Percentiles rank a stretch among this genome's conserved stretches.
Evolutionary conservation across 64 coral and sea anemone species (phyloP).

Genomic region (Stichodactyla mertensii): DNA sequence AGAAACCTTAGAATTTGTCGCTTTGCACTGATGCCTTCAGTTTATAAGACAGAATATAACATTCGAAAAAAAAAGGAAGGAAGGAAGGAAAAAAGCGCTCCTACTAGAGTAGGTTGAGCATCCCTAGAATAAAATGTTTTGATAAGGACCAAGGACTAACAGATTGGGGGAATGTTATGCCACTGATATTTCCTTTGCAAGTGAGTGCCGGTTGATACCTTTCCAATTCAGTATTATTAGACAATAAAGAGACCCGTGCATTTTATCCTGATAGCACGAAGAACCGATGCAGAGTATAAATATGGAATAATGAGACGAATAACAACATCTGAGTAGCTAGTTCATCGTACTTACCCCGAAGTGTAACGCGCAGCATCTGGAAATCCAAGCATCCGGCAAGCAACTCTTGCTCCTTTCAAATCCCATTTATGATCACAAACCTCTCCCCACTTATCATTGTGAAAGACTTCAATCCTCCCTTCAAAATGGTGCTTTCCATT

Average conservation of each 20-base stretch:
- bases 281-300: neutral
- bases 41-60: neutral
- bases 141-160: neutral
- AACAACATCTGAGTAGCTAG: neutral
- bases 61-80: neutral
- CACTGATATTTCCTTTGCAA: neutral
- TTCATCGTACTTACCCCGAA: slow-evolving; percentile 32
- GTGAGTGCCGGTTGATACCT: neutral
- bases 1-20: neutral
- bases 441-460: slow-evolving; percentile 57
- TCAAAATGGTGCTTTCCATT: slow-evolving; percentile 63
- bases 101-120: neutral
- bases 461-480: slow-evolving; percentile 54
- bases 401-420: slow-evolving; percentile 48
- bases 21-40: neutral
- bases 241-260: neutral
- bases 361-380: slow-evolving; percentile 58
- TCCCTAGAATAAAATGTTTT: neutral
- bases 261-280: neutral
- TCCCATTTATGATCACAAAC: slow-evolving; percentile 88
- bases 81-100: neutral
- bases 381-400: slow-evolving; percentile 65
- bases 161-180: neutral
- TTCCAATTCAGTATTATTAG: neutral
- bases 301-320: neutral